Conservation (phyloP, 2,797 vertebrate species). For the Eidolon dupreanum region DNA sequence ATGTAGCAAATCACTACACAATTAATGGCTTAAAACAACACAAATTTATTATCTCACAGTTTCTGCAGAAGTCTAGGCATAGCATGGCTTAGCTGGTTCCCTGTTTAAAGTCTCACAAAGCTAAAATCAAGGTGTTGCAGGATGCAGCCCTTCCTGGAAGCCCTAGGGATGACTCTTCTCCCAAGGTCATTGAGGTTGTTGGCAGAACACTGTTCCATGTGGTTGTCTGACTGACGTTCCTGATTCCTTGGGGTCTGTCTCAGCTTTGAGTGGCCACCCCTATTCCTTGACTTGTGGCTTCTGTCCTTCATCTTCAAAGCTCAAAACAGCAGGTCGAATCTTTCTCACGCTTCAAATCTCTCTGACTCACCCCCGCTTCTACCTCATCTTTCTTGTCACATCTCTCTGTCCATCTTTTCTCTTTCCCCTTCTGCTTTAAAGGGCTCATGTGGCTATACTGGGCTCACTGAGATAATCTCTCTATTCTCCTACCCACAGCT, state of each 20-base stretch:
- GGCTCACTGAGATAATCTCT: background rate
- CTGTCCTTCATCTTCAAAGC: background rate
- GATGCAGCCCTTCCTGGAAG: background rate
- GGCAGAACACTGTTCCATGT: background rate
- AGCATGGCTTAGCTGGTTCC: background rate
- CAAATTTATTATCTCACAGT: background rate
- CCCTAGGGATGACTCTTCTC: background rate
- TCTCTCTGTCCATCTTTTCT: background rate
- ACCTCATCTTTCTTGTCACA: background rate
- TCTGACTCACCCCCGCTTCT: background rate
- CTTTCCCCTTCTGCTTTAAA: background rate
- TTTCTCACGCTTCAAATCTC: background rate
- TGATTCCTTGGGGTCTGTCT: background rate
- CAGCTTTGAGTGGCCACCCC: background rate
- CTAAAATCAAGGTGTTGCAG: background rate
- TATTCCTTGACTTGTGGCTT: background rate
- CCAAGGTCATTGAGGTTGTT: background rate
- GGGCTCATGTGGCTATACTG: background rate
- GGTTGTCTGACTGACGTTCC: background rate
- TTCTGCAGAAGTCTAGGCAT: background rate
- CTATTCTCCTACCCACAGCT: background rate
- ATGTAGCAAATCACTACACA: background rate
- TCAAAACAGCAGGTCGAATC: background rate
- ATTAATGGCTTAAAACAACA: background rate
- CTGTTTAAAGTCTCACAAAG: background rate